A percentile compares a stretch with the other conserved stretches of the same genome.
phyloP scores from a whole-genome alignment of 2,797 vertebrate species.

The Kryptopterus vitreolus region DNA sequence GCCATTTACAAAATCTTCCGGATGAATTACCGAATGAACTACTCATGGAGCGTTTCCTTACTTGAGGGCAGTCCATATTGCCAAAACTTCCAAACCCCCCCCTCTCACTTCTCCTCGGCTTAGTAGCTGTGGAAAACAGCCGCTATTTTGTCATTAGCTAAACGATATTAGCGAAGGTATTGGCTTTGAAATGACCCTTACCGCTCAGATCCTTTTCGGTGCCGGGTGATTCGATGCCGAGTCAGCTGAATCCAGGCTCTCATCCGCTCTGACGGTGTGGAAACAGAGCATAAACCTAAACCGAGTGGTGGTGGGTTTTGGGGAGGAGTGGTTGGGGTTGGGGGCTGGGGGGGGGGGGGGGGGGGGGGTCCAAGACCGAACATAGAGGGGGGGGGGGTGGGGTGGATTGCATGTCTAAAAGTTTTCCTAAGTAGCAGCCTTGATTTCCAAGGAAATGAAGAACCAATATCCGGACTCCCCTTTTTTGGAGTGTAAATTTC shows the following conservation, averaged over 20 bases:
- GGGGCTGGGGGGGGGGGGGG: not conserved
- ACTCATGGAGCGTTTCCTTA: too few species aligned
- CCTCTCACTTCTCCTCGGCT: too few species aligned
- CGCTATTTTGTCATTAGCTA: slow-evolving; percentile 17
- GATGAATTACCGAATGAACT: too few species aligned
- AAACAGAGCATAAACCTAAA: slow-evolving; percentile 67
- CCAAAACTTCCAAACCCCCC: too few species aligned
- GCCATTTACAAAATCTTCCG: too few species aligned
- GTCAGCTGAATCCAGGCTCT: slow-evolving; percentile 73
- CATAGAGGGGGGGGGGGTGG: slow-evolving; percentile 4
- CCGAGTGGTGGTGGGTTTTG: not conserved
- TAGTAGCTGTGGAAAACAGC: not conserved
- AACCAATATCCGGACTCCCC: slow-evolving; percentile 1
- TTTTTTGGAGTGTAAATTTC: slow-evolving; percentile 12
- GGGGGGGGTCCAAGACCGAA: too few species aligned
- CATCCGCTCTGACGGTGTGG: slow-evolving; percentile 69
- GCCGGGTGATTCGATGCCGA: slow-evolving; percentile 69
- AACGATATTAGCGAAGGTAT: slow-evolving; percentile 6
- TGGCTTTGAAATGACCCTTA: slow-evolving; percentile 13
- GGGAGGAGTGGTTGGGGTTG: too few species aligned
- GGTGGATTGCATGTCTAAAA: not conserved
- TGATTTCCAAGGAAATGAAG: slow-evolving; percentile 20
- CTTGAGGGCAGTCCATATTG: too few species aligned
- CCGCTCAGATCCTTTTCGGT: slow-evolving; percentile 30
- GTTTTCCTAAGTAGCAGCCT: slow-evolving; percentile 27